These are phyloP conservation scores for Spinibarbus caldwelli DNA, from an alignment of 2,797 vertebrate genomes.

Conservation along the genomic window DNA sequence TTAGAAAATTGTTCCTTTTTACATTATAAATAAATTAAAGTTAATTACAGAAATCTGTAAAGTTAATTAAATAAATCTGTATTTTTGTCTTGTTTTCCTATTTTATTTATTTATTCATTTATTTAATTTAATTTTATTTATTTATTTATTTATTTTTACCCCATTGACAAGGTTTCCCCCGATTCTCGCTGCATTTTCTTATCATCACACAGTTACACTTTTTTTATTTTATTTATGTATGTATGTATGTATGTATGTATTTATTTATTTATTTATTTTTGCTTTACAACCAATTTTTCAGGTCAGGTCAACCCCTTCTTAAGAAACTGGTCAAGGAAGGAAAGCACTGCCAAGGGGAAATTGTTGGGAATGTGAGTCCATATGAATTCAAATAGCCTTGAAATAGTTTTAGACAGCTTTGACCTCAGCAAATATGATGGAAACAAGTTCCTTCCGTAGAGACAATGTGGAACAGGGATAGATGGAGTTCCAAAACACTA, in stretches of 20 bases:
- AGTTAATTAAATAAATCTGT: too few species aligned
- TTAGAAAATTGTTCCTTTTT: neutral
- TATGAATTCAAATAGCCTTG: slow-evolving; percentile 66
- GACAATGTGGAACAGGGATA: slow-evolving; percentile 71
- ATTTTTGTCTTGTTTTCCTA: neutral
- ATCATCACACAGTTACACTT: neutral
- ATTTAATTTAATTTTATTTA: neutral
- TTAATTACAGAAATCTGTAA: too few species aligned
- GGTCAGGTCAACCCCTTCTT: slow-evolving; percentile 52
- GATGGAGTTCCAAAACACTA: slow-evolving; percentile 74
- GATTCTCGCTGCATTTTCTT: neutral
- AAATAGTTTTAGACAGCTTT: slow-evolving; percentile 70
- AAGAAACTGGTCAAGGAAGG: slow-evolving; percentile 66
- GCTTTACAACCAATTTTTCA: neutral
- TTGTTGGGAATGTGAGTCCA: slow-evolving; percentile 59
- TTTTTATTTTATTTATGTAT: neutral
- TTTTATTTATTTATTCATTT: neutral
- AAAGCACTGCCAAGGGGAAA: slow-evolving; percentile 66
- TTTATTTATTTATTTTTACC: neutral
- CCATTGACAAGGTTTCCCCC: neutral
- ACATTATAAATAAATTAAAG: too few species aligned
- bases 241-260: too few species aligned
- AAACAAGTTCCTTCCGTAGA: slow-evolving; percentile 51
- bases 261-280: neutral
- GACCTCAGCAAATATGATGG: slow-evolving; percentile 71